Evolutionary conservation across 2,888 invertebrate species (phyloP).

Genomic region (Chrysolina haemoptera): DNA sequence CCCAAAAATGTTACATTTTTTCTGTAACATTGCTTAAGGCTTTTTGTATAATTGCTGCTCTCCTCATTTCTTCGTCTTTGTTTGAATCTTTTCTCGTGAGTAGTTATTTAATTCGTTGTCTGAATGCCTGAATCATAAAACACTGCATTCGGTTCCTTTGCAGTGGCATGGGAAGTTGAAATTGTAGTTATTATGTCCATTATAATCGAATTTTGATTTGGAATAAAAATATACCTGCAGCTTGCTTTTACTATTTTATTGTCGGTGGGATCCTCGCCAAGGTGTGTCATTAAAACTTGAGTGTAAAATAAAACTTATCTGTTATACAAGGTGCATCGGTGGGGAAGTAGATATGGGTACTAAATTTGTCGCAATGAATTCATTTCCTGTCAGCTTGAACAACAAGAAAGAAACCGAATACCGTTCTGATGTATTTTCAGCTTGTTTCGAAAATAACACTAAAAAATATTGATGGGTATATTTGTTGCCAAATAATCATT

Average conservation of each 20-base stretch:
- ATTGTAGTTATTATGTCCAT: constrained; percentile 49
- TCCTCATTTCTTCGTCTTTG: neutral
- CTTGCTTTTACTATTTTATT: constrained; percentile 39
- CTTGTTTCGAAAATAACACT: no score
- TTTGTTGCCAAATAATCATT: no score
- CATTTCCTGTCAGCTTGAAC: neutral
- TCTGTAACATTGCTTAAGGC: neutral
- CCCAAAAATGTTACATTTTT: neutral
- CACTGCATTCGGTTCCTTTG: constrained; percentile 47
- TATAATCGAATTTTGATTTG: constrained; percentile 38
- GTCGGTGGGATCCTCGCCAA: constrained; percentile 25
- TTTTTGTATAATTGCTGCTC: neutral
- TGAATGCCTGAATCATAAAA: constrained; percentile 47
- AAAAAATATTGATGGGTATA: no score
- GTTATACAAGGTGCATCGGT: constrained; percentile 23
- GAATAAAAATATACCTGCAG: constrained; percentile 42
- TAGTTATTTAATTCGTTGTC: constrained; percentile 21
- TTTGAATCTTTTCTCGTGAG: neutral
- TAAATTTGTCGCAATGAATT: neutral
- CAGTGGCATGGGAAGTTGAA: constrained; percentile 52
- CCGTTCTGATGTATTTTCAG: neutral
- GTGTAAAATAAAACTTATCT: constrained; percentile 6
- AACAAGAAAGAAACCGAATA: neutral
- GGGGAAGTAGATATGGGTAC: neutral
- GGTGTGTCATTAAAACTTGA: constrained; percentile 22